These are phyloP conservation scores for Ateles fusciceps DNA, from an alignment of 2,797 vertebrate species.

Conservation along the genomic window DNA sequence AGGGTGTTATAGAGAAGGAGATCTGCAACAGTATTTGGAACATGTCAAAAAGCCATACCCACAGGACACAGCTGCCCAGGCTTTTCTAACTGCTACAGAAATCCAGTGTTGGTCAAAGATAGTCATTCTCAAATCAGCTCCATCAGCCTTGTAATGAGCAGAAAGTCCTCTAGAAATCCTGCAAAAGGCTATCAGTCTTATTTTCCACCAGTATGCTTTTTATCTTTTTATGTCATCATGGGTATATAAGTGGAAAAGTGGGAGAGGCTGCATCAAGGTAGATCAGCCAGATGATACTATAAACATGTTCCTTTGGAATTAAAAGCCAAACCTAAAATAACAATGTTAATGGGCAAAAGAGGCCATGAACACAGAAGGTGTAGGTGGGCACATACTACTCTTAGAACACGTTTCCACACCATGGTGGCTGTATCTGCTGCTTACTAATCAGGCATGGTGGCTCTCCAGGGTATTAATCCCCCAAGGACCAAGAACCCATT, in stretches of 20 bases:
- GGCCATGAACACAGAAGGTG: background rate
- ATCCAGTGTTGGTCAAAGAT: background rate
- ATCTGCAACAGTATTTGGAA: background rate
- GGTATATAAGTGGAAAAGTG: background rate
- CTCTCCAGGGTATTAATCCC: background rate
- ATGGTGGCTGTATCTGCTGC: accelerated
- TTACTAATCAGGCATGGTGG: background rate
- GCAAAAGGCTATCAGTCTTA: background rate
- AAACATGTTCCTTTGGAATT: background rate
- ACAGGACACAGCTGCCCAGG: background rate
- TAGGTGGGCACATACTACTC: background rate
- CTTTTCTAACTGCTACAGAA: background rate
- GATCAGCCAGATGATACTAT: background rate
- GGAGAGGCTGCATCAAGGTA: background rate
- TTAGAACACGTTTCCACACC: background rate
- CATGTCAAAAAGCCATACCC: background rate
- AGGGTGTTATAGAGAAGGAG: background rate
- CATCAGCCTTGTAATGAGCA: background rate
- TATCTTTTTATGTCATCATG: background rate
- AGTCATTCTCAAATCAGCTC: background rate
- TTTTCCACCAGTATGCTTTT: background rate
- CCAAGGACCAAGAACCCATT: background rate
- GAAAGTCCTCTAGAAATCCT: background rate
- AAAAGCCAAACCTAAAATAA: background rate
- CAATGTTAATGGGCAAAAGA: background rate